Percentiles rank a stretch among this genome's conserved stretches.
Conservation (phyloP, 2,797 vertebrate genomes). For the Spatula versicolor region DNA sequence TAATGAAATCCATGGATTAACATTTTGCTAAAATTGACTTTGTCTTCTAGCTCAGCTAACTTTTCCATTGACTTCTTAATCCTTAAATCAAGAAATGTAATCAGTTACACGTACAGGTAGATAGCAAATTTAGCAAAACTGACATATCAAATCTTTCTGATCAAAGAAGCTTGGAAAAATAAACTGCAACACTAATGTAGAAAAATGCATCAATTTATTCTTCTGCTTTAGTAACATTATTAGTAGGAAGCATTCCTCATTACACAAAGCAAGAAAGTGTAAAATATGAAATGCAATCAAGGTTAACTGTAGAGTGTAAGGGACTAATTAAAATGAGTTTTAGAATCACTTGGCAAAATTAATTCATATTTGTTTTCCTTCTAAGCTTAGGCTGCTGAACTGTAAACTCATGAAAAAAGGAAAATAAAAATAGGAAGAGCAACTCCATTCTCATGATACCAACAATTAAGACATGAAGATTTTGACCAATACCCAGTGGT, state of each 20-base stretch:
- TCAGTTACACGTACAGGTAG: conserved; percentile 21
- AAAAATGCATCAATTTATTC: conserved; percentile 25
- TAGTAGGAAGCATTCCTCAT: conserved; percentile 36
- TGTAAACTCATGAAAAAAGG: conserved; percentile 39
- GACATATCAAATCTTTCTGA: conserved; percentile 16
- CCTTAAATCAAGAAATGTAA: conserved; percentile 54
- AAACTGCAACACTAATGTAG: not conserved
- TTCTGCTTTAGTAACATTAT: conserved; percentile 28
- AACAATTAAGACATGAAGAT: conserved; percentile 8
- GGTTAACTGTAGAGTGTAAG: conserved; percentile 29
- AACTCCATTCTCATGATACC: conserved; percentile 1
- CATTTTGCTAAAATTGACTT: conserved; percentile 26
- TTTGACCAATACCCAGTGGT: conserved; percentile 18
- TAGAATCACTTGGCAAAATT: conserved; percentile 48
- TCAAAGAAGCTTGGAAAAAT: conserved; percentile 14
- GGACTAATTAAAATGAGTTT: conserved; percentile 60
- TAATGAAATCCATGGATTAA: conserved; percentile 22
- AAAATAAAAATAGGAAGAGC: conserved; percentile 48
- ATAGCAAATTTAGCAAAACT: conserved; percentile 38
- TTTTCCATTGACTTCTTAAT: conserved; percentile 49
- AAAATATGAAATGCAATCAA: conserved; percentile 32
- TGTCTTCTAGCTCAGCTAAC: conserved; percentile 19
- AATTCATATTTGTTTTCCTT: conserved; percentile 53
- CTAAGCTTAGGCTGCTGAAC: conserved; percentile 37
- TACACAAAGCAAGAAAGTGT: conserved; percentile 39